Evolutionary conservation across 1,140 invertebrate genomes (phyloP).

Genomic region (Lanistes nyassanus): DNA sequence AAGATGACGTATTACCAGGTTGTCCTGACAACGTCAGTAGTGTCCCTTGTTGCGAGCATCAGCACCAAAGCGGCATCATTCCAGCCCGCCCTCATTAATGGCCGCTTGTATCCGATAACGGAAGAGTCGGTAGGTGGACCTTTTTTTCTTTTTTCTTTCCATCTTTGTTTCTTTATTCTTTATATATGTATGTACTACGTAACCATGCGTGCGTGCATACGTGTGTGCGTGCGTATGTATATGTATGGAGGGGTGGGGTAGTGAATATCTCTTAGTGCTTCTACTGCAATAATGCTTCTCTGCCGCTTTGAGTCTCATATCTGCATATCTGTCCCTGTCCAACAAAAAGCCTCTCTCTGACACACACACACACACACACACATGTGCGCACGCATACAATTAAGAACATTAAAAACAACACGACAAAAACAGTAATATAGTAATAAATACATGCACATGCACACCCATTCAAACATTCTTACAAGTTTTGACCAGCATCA

Average conservation of each 20-base stretch:
- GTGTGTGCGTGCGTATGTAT: slow-evolving; percentile 11
- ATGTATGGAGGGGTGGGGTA: not conserved
- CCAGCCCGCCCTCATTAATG: no score
- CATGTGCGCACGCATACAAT: not conserved
- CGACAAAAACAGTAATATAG: not conserved
- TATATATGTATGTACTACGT: not conserved
- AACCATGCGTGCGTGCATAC: not conserved
- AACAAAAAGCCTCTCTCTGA: no score
- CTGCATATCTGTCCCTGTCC: no score
- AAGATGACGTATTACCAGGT: no score
- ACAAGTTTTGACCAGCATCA: no score
- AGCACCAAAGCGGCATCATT: no score
- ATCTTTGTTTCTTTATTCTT: slow-evolving; percentile 6
- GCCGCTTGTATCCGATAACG: no score
- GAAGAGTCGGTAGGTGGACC: slow-evolving; percentile 5
- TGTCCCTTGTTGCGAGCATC: no score
- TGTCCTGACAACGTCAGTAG: no score
- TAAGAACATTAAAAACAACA: no score
- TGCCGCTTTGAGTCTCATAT: not conserved
- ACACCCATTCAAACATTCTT: not conserved
- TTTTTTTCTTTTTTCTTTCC: not conserved
- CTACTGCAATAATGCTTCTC: not conserved
- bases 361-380: slow-evolving; percentile 16
- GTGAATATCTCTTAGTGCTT: slow-evolving; percentile 21
- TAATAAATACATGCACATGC: not conserved